Evolutionary conservation across 2,888 invertebrate species (phyloP), one percentile per base, ranked within the genome.

Genomic region (Eristalis pertinax): DNA sequence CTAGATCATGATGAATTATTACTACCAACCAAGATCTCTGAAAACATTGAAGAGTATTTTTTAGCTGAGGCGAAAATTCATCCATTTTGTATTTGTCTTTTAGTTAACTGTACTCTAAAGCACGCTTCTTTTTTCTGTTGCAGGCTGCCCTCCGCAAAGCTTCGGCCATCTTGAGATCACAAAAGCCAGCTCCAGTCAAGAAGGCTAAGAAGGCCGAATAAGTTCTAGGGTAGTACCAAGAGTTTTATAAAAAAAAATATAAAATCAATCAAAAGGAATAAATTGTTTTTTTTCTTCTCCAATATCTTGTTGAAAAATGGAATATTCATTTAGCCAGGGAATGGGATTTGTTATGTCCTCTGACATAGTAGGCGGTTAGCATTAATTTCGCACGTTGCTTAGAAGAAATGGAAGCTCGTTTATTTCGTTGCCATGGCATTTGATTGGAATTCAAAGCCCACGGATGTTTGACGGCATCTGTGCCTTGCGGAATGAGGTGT

Each of bases 61-160:
- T 8, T 5, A 85, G 67, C 88, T 73, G 90, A 79, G 7, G 63
- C 8, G 1, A 38, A 58, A 43, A 22, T 72, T 38, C n/a, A 38
- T 38, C 7, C 10, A 32, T 4, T 10, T 58, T 13, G 0, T 4
- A 1, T 63, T 63, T 58, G 10, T 24, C 19, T 63, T 10, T 8
- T 0, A 5, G 7, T 58, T 26, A 4, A 43, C 26, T 35, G 1
- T 24, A 79, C 50, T 32, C 68, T 88, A 65, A 85, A 58, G 11
- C 38, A 24, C 15, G 22, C 11, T 11, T 77, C 85, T 78, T 19
- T 76, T 89, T 74, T 65, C 73, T 94, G 70, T 90, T 90, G 7
- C 94, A 98, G 97, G 96, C 96, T 92, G 98, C 98, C 73, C 94
- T 99, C 77, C 96, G 98, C 87, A 96, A 98, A 91, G 99, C 99